A percentile compares a stretch with the other conserved stretches of the same genome.
These are phyloP conservation scores for Microctonus aethiopoides DNA, from an alignment of 2,888 invertebrate genomes.

Conservation along the genomic window DNA sequence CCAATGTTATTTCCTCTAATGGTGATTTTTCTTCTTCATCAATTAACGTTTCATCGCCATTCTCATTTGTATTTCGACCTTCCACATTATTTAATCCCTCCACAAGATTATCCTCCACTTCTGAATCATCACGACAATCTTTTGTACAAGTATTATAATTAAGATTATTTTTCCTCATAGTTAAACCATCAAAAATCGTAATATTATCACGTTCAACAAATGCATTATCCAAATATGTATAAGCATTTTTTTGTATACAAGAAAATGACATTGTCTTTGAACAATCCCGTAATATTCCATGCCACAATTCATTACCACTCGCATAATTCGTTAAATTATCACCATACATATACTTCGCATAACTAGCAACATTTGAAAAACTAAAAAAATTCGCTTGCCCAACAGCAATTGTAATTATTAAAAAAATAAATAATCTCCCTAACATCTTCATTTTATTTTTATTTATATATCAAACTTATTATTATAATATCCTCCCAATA, in stretches of 20 bases:
- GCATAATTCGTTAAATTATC: conserved; percentile 57
- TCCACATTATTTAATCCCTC: conserved; percentile 50
- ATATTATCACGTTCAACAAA: conserved; percentile 75
- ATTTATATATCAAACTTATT: not conserved
- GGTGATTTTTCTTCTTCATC: conserved; percentile 67
- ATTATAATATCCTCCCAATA: not conserved
- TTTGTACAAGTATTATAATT: conserved; percentile 64
- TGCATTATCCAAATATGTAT: conserved; percentile 77
- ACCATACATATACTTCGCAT: conserved; percentile 58
- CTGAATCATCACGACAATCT: conserved; percentile 47
- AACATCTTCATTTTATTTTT: conserved; percentile 23
- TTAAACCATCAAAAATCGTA: conserved; percentile 74
- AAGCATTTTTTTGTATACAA: conserved; percentile 83
- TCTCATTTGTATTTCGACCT: conserved; percentile 68
- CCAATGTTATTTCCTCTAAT: conserved; percentile 80
- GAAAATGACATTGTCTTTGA: conserved; percentile 74
- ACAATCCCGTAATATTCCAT: conserved; percentile 79
- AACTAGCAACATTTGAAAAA: conserved; percentile 54
- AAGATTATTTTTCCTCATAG: conserved; percentile 75
- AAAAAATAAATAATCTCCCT: conserved; percentile 26
- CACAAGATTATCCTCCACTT: conserved; percentile 56
- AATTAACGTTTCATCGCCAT: conserved; percentile 55
- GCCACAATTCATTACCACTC: conserved; percentile 76
- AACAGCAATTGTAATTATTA: conserved; percentile 31
- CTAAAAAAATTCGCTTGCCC: conserved; percentile 49